phyloP scores from a whole-genome alignment of 2,888 invertebrate genomes.

The Erynnis tages region DNA sequence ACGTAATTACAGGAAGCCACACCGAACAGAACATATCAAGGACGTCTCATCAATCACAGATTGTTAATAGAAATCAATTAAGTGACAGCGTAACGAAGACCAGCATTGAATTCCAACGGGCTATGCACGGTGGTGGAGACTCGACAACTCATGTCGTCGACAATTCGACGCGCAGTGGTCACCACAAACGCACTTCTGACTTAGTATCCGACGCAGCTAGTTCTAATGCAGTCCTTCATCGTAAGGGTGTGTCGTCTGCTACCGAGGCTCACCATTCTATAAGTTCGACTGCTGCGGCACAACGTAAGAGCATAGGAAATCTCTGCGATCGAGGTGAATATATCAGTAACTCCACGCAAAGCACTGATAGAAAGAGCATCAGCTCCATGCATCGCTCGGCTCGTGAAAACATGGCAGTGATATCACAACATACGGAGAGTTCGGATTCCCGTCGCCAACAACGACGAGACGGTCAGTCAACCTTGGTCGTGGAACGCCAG shows the following conservation, averaged over 20 bases:
- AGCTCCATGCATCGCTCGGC: conserved; percentile 89
- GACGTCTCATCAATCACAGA: conserved; percentile 55
- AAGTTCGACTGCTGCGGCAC: conserved; percentile 88
- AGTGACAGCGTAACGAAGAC: conserved; percentile 74
- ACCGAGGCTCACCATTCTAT: conserved; percentile 88
- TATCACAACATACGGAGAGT: conserved; percentile 76
- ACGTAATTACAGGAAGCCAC: conserved; percentile 45
- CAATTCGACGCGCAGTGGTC: conserved; percentile 61
- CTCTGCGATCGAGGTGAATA: conserved; percentile 87
- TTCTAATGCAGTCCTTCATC: conserved; percentile 88
- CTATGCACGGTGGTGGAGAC: conserved; percentile 67
- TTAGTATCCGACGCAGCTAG: conserved; percentile 88
- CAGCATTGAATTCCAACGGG: conserved; percentile 78
- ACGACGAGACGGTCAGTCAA: conserved; percentile 80
- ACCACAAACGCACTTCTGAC: conserved; percentile 88
- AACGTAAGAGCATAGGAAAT: conserved; percentile 90
- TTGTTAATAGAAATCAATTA: conserved; percentile 62
- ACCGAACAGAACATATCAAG: conserved; percentile 46
- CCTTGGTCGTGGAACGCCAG: conserved; percentile 80
- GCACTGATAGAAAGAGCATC: conserved; percentile 87
- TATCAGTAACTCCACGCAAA: conserved; percentile 84
- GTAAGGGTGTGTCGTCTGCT: conserved; percentile 85
- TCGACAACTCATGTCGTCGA: conserved; percentile 44
- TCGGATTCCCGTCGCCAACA: conserved; percentile 59
- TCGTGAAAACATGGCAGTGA: conserved; percentile 75